Conservation (phyloP, 1,140 invertebrate genomes). For the Gryllus bimaculatus region DNA sequence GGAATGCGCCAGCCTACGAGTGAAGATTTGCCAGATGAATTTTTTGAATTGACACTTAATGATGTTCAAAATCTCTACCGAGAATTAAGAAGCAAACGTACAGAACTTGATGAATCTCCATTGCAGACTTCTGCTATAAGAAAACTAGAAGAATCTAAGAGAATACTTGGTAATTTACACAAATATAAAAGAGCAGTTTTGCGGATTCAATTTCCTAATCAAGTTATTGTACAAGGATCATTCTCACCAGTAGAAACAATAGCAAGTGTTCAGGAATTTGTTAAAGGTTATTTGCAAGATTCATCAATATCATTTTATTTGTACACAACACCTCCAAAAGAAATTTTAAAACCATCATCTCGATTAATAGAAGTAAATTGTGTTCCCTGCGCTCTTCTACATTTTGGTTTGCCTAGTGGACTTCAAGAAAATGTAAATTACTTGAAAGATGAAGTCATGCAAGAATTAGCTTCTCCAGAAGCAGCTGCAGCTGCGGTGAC, state of each 20-base stretch:
- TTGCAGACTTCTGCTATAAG: conserved; percentile 53
- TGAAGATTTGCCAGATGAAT: conserved; percentile 67
- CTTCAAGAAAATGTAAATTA: not conserved
- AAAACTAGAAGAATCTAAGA: conserved; percentile 49
- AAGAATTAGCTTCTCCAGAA: not conserved
- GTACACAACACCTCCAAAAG: conserved; percentile 12
- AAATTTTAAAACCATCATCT: not conserved
- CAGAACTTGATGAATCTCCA: conserved; percentile 52
- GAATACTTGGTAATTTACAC: conserved; percentile 44
- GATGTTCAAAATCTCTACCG: conserved; percentile 62
- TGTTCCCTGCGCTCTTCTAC: conserved; percentile 8
- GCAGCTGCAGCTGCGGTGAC: not conserved
- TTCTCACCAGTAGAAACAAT: conserved; percentile 63
- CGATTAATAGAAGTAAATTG: conserved; percentile 4
- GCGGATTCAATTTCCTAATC: conserved; percentile 70
- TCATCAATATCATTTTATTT: conserved; percentile 32
- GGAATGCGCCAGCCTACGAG: conserved; percentile 40
- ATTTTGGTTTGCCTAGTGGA: not conserved
- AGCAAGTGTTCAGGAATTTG: conserved; percentile 54
- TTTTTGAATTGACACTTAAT: conserved; percentile 69
- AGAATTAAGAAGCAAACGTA: conserved; percentile 52
- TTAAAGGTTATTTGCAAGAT: conserved; percentile 53
- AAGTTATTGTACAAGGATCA: conserved; percentile 65
- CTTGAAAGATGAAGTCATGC: not conserved
- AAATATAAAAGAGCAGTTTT: conserved; percentile 64